Evolutionary conservation across 2,797 vertebrate species (phyloP).

Genomic region (Spheniscus humboldti): DNA sequence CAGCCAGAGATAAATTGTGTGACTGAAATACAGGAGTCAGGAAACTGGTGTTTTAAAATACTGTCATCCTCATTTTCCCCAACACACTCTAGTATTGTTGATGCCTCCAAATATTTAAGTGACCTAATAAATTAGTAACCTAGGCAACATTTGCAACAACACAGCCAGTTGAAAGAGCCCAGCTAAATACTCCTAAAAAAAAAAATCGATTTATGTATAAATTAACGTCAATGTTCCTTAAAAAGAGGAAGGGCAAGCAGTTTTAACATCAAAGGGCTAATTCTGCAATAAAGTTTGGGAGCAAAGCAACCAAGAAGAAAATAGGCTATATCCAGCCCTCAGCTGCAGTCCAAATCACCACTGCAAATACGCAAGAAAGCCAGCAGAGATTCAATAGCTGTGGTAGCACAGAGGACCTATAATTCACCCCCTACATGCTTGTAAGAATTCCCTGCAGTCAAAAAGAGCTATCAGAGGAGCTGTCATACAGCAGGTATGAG

Average conservation of each 20-base stretch:
- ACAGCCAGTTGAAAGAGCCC: neutral
- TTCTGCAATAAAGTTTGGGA: neutral
- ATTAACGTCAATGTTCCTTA: conserved; percentile 6
- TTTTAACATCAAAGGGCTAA: conserved; percentile 43
- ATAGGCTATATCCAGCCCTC: neutral
- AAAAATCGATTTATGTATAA: neutral
- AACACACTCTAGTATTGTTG: neutral
- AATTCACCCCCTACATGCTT: neutral
- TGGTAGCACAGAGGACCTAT: neutral
- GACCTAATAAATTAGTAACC: conserved; percentile 41
- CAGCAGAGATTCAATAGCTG: neutral
- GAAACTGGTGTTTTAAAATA: conserved; percentile 42
- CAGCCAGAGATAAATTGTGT: neutral
- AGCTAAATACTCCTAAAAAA: neutral
- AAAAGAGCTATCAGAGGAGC: neutral
- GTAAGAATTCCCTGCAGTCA: neutral
- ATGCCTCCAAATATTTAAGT: conserved; percentile 29
- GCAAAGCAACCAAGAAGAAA: conserved; percentile 4
- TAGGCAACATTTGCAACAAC: conserved; percentile 26
- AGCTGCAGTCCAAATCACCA: neutral
- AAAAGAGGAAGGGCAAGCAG: neutral
- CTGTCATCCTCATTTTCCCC: conserved; percentile 24
- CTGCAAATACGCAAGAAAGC: neutral
- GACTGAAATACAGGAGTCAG: conserved; percentile 33
- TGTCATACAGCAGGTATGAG: neutral